phyloP scores from a whole-genome alignment of 2,888 invertebrate genomes.

The Tipula vernalis region DNA sequence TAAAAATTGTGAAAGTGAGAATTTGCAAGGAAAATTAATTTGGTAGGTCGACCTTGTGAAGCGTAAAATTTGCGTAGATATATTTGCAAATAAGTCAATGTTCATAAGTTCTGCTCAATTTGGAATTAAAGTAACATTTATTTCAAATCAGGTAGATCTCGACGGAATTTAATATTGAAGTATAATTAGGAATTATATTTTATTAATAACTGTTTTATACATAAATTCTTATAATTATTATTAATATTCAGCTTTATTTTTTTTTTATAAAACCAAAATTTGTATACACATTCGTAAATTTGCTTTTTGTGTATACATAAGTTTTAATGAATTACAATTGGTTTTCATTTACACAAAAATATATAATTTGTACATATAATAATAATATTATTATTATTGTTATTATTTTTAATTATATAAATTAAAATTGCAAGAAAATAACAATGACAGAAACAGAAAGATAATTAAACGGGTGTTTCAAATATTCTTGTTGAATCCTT shows the following conservation, averaged over 20 bases:
- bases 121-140: too few relatives aligned
- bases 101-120: too few relatives aligned
- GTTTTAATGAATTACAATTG: background rate
- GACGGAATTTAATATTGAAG: background rate
- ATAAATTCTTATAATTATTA: background rate
- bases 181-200: background rate
- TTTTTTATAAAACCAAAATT: background rate
- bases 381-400: background rate
- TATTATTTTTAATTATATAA: background rate
- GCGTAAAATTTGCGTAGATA: too few relatives aligned
- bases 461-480: background rate
- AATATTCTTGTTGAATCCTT: background rate
- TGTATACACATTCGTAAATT: background rate
- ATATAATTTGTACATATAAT: background rate
- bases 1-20: too few relatives aligned
- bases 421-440: background rate
- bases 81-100: too few relatives aligned
- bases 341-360: background rate
- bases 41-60: too few relatives aligned
- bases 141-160: too few relatives aligned
- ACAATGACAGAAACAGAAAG: background rate
- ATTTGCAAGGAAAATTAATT: too few relatives aligned
- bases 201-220: background rate
- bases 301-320: background rate
- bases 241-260: background rate